Conservation (phyloP, 2,113 vertebrate genomes). For the Ursus arctos region DNA sequence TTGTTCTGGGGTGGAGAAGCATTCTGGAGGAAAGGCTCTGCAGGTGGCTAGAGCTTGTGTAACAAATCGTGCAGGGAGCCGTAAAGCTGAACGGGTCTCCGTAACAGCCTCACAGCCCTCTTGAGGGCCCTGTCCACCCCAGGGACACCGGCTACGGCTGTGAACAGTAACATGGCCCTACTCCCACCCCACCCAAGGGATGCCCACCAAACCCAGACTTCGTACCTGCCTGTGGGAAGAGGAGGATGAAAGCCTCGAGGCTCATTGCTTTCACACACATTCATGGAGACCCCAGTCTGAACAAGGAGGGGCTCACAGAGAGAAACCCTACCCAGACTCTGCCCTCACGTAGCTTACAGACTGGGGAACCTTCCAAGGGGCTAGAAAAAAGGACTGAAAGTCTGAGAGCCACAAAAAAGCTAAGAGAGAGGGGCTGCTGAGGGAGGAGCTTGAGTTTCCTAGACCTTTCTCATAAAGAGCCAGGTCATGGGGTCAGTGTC, state of each 20-base stretch:
- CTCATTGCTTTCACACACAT: background rate
- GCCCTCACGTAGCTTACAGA: background rate
- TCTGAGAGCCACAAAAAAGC: background rate
- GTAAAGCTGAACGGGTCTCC: background rate
- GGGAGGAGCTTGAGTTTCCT: no score
- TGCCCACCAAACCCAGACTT: background rate
- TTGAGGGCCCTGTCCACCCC: background rate
- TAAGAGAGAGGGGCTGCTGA: background rate
- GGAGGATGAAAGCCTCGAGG: background rate
- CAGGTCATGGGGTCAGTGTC: background rate
- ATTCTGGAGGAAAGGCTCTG: constrained; percentile 2
- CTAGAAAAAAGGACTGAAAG: background rate
- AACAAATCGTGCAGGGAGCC: background rate
- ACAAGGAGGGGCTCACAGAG: background rate
- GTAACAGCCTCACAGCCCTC: background rate
- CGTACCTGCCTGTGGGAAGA: background rate
- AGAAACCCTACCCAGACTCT: background rate
- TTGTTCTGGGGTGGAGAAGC: background rate
- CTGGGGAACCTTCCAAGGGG: background rate
- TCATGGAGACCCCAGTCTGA: background rate
- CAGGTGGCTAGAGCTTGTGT: constrained; percentile 25
- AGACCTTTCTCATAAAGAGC: background rate
- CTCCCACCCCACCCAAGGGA: background rate
- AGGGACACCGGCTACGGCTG: background rate
- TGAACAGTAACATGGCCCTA: background rate